Evolutionary conservation across 2,888 invertebrate species (phyloP), one percentile per base, ranked within the genome.

Genomic region (Thecophora atra): DNA sequence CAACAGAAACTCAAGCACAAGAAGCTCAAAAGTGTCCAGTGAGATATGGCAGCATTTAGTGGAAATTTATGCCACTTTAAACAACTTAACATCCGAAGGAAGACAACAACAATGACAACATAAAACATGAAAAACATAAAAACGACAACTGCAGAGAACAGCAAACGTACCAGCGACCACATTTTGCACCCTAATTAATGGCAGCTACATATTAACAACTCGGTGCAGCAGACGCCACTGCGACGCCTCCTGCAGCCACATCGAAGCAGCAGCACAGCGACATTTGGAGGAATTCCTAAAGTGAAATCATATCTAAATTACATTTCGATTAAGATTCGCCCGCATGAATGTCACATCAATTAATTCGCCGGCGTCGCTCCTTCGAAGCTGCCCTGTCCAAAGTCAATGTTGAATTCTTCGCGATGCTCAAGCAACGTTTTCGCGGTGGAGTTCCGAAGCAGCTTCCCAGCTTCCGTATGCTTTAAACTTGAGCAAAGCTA

Each of bases 231-330:
- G 69, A 60, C 69, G 60, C 47, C 62, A 28, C 17, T 51, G 60
- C 44, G 60, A 26, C 56, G 58, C 68, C 21, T 42, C 21, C 15
- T 37, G 42, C 19, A 4, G 19, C 44, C n/a, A 60, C n/a, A 19
- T 17, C 28, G 26, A 44, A 37, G 54, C 51, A 26, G 60, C 62
- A 13, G 3, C 42, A 54, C 19, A 24, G 58, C 3, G 28, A 26
- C 58, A 58, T 58, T 30, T 42, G 56, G 26, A 11, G 17, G 47
- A 72, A 62, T 73, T 54, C 54, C 72, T 62, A 66, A 74, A 72
- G 74, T 70, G 70, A 66, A 72, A 70, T 74, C 72, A 67, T 74
- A 74, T 72, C 72, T 70, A 70, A 72, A 74, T 72, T 72, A 72
- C 66, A 63, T 51, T 69, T 30, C 74, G 71, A 71, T 73, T 73